Base-by-base conservation (phyloP, 2,888 invertebrate species). In the Mythimna impura region DNA sequence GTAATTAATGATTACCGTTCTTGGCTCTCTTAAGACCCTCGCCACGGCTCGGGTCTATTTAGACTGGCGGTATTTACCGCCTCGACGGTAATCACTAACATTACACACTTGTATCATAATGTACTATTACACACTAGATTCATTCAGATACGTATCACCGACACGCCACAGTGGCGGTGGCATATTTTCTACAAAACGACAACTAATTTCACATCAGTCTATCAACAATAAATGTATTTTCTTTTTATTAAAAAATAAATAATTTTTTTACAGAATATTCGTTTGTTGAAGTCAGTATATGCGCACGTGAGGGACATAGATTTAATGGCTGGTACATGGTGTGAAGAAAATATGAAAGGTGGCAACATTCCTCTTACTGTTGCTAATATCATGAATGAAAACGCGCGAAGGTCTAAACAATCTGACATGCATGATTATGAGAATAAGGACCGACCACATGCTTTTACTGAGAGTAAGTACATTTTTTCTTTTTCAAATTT, bases 321-420 rank as follows among this genome's bases (percentile, higher is more conserved):
- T 93, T 94, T 99, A 47, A 98, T 98, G 97, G 98, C 98, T 43
- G 99, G 98, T 30, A 98, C 98, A 50, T 98, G 99, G 74, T 34
- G 54, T 0, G 99, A 99, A 90, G 96, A 97, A 74, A 97, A 98
- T 0, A 94, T 98, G 64, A 97, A 97, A 2, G 98, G 98, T 57
- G 98, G 98, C 66, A 97, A 98, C 96, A 96, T 98, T 30, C 98
- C 99, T n/a, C 98, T 98, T 1, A 98, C 98, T 22, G 98, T 98
- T 89, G 98, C 98, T 71, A 98, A 98, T 88, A 96, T 99, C 71
- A 97, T 99, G 82, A 98, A 98, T 12, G 98, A 98, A 20, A 98
- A 99, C 92, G 97, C 98, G 93, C 97, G 97, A 85, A 97, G 98
- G 87, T 96, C 97, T 2, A 96, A 98, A 77, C 96, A 97, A 67